These are phyloP conservation scores for Trichomalopsis sarcophagae DNA, from an alignment of 1,140 invertebrate species.

Conservation along the genomic window DNA sequence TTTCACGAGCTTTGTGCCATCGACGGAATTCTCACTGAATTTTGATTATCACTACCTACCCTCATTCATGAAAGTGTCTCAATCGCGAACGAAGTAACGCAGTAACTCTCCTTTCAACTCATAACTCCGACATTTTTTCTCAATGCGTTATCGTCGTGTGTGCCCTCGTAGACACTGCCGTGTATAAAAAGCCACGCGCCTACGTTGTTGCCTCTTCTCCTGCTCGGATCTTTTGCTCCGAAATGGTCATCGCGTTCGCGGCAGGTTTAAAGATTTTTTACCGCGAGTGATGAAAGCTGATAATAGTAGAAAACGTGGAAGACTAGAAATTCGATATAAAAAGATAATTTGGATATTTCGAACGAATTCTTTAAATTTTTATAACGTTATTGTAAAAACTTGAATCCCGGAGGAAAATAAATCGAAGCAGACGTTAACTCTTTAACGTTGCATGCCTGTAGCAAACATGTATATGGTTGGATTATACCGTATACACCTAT, in stretches of 20 bases:
- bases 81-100: not conserved
- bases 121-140: conserved; percentile 20
- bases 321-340: no score
- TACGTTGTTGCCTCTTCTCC: conserved; percentile 29
- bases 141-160: conserved; percentile 8
- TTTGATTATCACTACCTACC: conserved; percentile 1
- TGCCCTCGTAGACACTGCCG: conserved; percentile 12
- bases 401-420: no score
- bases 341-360: no score
- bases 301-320: not conserved
- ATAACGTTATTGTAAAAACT: no score
- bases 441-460: no score
- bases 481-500: no score
- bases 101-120: conserved; percentile 12
- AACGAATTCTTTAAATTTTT: no score
- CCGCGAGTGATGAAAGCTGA: not conserved
- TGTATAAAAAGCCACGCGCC: conserved; percentile 36
- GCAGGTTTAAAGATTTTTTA: conserved; percentile 4
- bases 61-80: conserved; percentile 24
- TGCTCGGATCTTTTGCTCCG: not conserved
- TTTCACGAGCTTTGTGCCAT: no score
- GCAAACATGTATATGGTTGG: no score
- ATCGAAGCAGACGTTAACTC: no score
- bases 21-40: no score
- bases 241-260: conserved; percentile 1